phyloP scores from a whole-genome alignment of 2,113 vertebrate species.

The Megaceryle maxima region DNA sequence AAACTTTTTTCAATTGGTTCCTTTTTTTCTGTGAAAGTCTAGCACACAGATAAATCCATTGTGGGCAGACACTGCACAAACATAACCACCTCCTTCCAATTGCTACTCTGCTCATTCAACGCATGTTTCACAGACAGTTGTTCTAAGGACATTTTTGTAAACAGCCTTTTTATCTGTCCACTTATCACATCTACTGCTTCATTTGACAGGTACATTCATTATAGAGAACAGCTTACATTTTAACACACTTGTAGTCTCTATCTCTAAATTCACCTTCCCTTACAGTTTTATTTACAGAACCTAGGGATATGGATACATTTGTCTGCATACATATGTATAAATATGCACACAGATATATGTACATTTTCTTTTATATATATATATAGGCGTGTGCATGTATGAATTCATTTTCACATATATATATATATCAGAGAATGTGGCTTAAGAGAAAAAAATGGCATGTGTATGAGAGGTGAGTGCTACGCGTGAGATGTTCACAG shows the following conservation, averaged over 20 bases:
- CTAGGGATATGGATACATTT: neutral
- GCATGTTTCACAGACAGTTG: neutral
- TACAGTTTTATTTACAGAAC: neutral
- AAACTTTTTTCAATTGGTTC: neutral
- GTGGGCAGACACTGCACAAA: neutral
- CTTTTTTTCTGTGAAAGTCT: neutral
- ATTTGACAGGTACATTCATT: neutral
- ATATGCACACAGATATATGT: neutral
- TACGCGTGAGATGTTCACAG: neutral
- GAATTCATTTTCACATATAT: neutral
- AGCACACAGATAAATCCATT: neutral
- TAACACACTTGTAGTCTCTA: neutral
- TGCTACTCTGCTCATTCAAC: neutral
- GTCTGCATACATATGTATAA: neutral
- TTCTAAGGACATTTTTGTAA: neutral
- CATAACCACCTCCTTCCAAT: neutral
- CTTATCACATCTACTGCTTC: neutral
- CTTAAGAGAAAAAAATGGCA: neutral
- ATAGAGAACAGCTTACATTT: neutral
- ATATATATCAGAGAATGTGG: neutral
- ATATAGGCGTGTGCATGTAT: fast-evolving
- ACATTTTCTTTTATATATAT: neutral
- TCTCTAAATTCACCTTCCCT: neutral
- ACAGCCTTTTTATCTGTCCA: neutral
- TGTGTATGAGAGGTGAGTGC: neutral